phyloP scores from a whole-genome alignment of 2,797 vertebrate genomes.

The Pelobates cultripes region DNA sequence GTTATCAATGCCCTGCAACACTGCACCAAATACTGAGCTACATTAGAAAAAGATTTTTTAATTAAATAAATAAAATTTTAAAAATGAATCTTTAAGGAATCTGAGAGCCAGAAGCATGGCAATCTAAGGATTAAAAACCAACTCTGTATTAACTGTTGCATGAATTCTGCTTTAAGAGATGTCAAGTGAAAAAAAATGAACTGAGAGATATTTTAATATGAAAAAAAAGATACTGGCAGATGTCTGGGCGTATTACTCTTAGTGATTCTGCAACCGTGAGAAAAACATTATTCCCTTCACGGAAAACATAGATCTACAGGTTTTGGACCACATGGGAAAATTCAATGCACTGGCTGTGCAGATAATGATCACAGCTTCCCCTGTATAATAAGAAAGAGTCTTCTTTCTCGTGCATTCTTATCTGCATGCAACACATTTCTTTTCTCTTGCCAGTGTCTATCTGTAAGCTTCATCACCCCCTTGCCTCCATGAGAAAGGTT shows the following conservation, averaged over 20 bases:
- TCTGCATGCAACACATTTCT: slow-evolving; percentile 46
- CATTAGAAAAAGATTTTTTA: slow-evolving; percentile 22
- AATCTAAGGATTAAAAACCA: no score
- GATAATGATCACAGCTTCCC: slow-evolving; percentile 30
- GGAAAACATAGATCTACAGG: not conserved
- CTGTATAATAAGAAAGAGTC: slow-evolving; percentile 25
- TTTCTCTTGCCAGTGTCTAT: slow-evolving; percentile 15
- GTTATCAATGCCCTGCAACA: slow-evolving; percentile 11
- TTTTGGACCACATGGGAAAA: not conserved
- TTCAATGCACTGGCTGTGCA: not conserved
- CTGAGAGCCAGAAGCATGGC: no score
- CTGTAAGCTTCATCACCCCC: slow-evolving; percentile 16
- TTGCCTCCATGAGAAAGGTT: not conserved
- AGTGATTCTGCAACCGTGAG: not conserved
- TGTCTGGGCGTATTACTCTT: not conserved
- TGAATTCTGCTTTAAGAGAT: no score
- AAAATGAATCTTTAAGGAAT: no score
- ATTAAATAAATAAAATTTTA: not conserved
- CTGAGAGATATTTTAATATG: not conserved
- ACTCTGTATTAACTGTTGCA: no score
- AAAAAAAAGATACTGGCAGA: not conserved
- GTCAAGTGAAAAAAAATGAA: no score
- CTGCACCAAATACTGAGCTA: slow-evolving; percentile 12
- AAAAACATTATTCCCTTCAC: not conserved
- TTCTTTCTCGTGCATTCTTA: slow-evolving; percentile 24